These are phyloP conservation scores for Anoplopoma fimbria DNA, from an alignment of 2,113 vertebrate genomes.

Conservation along the genomic window DNA sequence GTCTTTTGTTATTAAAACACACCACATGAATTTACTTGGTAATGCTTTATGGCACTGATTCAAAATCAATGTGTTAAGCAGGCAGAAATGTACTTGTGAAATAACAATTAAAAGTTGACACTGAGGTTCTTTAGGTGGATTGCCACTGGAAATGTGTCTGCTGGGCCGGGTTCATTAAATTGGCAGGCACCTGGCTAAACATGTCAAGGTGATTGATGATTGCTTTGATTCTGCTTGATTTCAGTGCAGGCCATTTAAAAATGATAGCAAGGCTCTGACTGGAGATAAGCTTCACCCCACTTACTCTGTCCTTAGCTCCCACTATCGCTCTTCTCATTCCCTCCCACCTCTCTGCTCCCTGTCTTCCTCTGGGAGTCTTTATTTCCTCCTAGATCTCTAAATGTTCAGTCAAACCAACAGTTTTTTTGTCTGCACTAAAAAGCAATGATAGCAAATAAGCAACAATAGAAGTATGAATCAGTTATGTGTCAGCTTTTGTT, in stretches of 20 bases:
- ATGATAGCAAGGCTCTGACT: conserved; percentile 1
- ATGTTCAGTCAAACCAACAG: conserved; percentile 5
- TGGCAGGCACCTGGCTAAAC: conserved; percentile 32
- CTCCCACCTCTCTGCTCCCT: background rate
- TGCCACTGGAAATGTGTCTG: conserved; percentile 19
- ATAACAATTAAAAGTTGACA: background rate
- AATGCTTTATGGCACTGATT: background rate
- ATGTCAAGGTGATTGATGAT: conserved; percentile 48
- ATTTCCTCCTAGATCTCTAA: background rate
- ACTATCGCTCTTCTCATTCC: background rate
- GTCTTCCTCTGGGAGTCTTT: background rate
- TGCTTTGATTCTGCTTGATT: conserved; percentile 34
- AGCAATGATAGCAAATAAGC: conserved; percentile 15
- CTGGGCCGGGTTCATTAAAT: conserved; percentile 36
- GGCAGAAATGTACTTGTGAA: background rate
- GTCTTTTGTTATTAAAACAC: no score
- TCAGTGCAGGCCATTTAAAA: conserved; percentile 32
- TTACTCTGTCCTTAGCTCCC: background rate
- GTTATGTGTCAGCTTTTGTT: background rate
- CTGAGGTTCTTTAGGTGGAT: conserved; percentile 12
- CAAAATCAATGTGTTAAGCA: background rate
- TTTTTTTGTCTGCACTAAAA: background rate
- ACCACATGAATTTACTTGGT: background rate
- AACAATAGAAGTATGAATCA: conserved; percentile 12
- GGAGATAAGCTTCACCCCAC: background rate